Base-by-base conservation (phyloP, 1,140 invertebrate species). In the Anagrus nilaparvatae region DNA sequence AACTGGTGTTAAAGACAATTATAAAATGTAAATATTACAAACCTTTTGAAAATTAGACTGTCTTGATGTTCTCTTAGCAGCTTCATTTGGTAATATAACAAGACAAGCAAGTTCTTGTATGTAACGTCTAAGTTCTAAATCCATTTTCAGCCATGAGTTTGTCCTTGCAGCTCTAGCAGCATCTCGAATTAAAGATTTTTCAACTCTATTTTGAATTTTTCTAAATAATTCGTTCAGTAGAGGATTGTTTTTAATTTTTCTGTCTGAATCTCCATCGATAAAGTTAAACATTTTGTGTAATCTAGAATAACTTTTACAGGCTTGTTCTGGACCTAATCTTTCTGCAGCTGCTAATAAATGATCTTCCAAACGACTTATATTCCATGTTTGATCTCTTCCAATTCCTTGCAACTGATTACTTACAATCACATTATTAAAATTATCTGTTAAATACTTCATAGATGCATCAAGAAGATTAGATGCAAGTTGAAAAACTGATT, bases 381-480 rank as follows among this genome's bases (percentile, higher is more conserved):
- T 79, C 67, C 78, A 79, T 19, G 74, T 76, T 32, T 77, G 62
- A 41, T 81, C 79, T 46, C 72, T 67, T 16, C 79, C 78, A 10
- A 83, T 58, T 10, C 72, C 71, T 16, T 79, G 59, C 43, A 84
- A 82, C 25, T 68, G 73, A 28, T 81, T 73, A 46, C 73, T 81
- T 12, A 70, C 66, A 2, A 84, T 57, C 2, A 84, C 67, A 23
- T 69, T 63, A 24, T 75, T 69, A 49, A 82, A 81, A 63, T 82
- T 80, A 33, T 79, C 75, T 0, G 76, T 71, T 24, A 78, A 65
- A 51, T 72, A 82, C 51, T 73, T 72, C 47, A 82, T 70, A 23
- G 75, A 76, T 0, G 77, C 71, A 44, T 83, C 79, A 10, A 81
- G 54, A 3, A 85, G 69, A 56, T 79, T 78, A 3, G 77, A 72